phyloP scores from a whole-genome alignment of 2,888 invertebrate genomes.

The Spisula solida region DNA sequence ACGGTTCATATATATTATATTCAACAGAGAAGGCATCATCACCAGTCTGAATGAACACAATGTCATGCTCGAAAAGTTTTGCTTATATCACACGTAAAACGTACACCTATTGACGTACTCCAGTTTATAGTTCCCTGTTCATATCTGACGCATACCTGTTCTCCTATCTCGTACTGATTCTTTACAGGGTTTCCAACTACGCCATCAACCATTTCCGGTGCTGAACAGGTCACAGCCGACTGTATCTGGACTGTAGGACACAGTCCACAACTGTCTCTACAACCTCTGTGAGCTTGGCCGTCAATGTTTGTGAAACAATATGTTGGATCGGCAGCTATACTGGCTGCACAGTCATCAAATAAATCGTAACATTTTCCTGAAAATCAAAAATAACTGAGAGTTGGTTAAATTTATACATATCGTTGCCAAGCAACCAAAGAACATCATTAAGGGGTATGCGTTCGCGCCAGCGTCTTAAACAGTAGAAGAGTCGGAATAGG shows the following conservation, averaged over 20 bases:
- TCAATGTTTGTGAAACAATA: slow-evolving; percentile 60
- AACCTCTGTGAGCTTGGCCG: slow-evolving; percentile 61
- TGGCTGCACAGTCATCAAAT: slow-evolving; percentile 62
- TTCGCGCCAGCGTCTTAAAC: too few species aligned
- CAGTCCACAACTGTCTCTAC: slow-evolving; percentile 63
- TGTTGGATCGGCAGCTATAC: slow-evolving; percentile 39
- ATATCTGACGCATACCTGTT: neutral
- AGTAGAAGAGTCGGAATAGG: too few species aligned
- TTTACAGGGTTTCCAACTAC: slow-evolving; percentile 13
- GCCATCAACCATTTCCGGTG: slow-evolving; percentile 26
- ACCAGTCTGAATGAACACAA: too few species aligned
- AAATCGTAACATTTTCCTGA: slow-evolving; percentile 68
- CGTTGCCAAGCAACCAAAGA: too few species aligned
- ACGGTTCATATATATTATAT: too few species aligned
- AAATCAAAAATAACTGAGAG: neutral
- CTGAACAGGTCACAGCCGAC: neutral
- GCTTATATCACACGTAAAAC: too few species aligned
- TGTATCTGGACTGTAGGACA: slow-evolving; percentile 21
- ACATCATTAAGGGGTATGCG: too few species aligned
- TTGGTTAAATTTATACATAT: too few species aligned
- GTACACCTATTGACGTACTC: too few species aligned
- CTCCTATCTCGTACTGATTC: slow-evolving; percentile 16
- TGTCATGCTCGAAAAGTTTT: too few species aligned
- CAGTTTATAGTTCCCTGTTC: too few species aligned
- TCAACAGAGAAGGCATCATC: too few species aligned